Evolutionary conservation across 37 sponge, comb jelly and placozoan species (phyloP).

Genomic region (Oopsacas minuta): DNA sequence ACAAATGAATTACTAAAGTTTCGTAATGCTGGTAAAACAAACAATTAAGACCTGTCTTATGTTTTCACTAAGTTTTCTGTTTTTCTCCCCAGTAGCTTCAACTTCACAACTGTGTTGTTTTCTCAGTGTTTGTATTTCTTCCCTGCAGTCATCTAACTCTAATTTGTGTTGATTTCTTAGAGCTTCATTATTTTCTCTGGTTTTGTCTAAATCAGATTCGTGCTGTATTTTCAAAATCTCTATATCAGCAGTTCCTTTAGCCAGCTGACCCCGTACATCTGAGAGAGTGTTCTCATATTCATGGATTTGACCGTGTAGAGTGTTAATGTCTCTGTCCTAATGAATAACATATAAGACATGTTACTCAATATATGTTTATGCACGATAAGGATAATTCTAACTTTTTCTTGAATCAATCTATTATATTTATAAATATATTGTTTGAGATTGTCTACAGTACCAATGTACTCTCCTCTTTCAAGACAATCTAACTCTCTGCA

Average conservation of each 20-base stretch:
- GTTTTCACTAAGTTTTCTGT: background rate
- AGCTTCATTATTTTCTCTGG: background rate
- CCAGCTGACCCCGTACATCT: background rate
- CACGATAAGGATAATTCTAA: too few relatives aligned
- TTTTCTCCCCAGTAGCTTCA: background rate
- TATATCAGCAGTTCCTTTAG: background rate
- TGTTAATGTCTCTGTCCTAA: background rate
- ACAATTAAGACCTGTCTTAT: background rate
- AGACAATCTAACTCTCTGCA: background rate
- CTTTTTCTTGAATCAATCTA: background rate
- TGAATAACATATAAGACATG: background rate
- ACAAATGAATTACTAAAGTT: too few relatives aligned
- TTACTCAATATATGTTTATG: background rate
- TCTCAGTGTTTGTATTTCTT: background rate
- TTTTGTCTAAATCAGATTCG: background rate
- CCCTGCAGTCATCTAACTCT: background rate
- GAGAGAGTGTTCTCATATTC: background rate
- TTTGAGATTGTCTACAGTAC: background rate
- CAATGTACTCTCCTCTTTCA: background rate
- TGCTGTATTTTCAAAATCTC: background rate
- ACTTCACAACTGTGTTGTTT: too few relatives aligned
- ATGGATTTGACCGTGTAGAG: background rate
- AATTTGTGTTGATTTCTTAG: background rate
- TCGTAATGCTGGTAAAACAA: background rate
- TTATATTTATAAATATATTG: background rate